Evolutionary conservation across 2,888 invertebrate genomes (phyloP).

Genomic region (Neocrepidodera transversa): DNA sequence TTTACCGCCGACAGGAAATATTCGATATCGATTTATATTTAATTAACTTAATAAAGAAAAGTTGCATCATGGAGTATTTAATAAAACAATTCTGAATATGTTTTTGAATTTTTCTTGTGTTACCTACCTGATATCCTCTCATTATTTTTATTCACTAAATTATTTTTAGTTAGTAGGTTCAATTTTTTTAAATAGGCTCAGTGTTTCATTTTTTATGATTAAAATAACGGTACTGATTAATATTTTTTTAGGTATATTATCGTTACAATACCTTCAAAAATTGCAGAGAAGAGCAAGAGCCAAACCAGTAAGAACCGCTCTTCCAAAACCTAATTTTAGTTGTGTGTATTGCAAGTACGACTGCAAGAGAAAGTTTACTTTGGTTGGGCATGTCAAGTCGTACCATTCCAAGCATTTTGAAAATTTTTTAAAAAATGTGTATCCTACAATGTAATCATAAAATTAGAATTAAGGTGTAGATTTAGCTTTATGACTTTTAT

Average conservation of each 20-base stretch:
- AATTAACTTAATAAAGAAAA: too few species aligned
- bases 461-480: not conserved
- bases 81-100: too few species aligned
- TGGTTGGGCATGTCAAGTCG: constrained; percentile 36
- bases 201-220: too few species aligned
- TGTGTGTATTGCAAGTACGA: constrained; percentile 36
- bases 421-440: constrained; percentile 33
- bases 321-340: constrained; percentile 26
- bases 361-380: constrained; percentile 34
- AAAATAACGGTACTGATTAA: too few species aligned
- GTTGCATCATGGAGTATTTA: too few species aligned
- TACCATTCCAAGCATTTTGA: constrained; percentile 34
- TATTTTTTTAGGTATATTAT: constrained; percentile 13
- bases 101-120: too few species aligned
- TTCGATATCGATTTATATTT: too few species aligned
- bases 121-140: too few species aligned
- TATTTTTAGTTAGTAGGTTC: too few species aligned
- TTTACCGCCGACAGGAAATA: too few species aligned
- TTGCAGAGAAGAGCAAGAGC: constrained; percentile 12
- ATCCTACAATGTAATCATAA: constrained; percentile 28
- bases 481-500: not conserved
- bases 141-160: too few species aligned
- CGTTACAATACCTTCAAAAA: constrained; percentile 20
- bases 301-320: not conserved
- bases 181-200: too few species aligned